These are phyloP conservation scores for Drosophila atroscutellata DNA, from an alignment of 2,888 invertebrate genomes.

Conservation along the genomic window DNA sequence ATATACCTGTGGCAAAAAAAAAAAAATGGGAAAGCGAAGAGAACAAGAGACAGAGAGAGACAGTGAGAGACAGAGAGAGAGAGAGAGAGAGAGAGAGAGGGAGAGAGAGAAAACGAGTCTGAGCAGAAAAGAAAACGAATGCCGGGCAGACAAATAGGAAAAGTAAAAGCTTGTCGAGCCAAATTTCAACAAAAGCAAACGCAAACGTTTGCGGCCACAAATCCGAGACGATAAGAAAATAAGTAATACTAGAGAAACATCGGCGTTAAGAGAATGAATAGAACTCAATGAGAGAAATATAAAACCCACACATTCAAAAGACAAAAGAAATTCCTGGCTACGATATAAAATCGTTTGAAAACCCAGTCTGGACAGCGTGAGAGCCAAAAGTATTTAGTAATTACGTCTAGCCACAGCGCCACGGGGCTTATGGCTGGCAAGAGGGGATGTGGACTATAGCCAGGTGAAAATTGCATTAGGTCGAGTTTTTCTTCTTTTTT, in stretches of 20 bases:
- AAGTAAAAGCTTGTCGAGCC: constrained; percentile 68
- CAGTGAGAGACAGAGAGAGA: neutral
- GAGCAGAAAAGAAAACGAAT: constrained; percentile 25
- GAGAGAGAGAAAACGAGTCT: neutral
- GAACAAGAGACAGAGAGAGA: neutral
- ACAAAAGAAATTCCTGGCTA: constrained; percentile 53
- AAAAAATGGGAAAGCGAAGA: constrained; percentile 7
- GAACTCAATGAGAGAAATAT: constrained; percentile 7
- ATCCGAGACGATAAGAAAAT: constrained; percentile 80
- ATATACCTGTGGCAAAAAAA: constrained; percentile 66
- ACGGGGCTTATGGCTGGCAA: neutral
- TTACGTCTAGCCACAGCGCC: constrained; percentile 60
- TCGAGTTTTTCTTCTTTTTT: constrained; percentile 24
- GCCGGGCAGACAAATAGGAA: constrained; percentile 60
- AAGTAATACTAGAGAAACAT: constrained; percentile 56
- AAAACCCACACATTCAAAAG: constrained; percentile 22
- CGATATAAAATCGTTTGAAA: constrained; percentile 25
- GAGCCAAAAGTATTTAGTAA: constrained; percentile 78
- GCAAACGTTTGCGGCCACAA: constrained; percentile 77
- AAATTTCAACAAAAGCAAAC: constrained; percentile 74
- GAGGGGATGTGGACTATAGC: constrained; percentile 10
- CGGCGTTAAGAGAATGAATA: neutral
- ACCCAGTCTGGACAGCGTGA: constrained; percentile 45
- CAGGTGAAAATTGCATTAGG: constrained; percentile 77
- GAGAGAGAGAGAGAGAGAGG: neutral